Evolutionary conservation across 2,113 vertebrate genomes (phyloP), one percentile per base, ranked within the genome.

Genomic region (Gymnogyps californianus): DNA sequence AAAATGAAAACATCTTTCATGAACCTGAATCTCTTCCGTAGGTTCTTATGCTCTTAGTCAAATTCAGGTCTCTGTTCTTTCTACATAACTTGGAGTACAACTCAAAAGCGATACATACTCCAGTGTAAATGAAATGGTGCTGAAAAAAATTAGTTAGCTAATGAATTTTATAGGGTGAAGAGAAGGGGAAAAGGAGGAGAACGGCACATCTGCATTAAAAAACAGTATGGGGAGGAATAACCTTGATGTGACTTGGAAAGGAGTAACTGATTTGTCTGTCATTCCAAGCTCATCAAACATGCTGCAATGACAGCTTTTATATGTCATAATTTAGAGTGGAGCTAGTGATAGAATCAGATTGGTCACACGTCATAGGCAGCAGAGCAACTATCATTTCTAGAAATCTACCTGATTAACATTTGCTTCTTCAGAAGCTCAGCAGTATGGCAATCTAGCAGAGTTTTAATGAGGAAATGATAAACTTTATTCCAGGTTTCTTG

Each of bases 51-150:
- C 55, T 65, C 3, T 10, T 83, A 22, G 46, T 42, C 65, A 89
- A 62, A 87, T 87, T 83, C 16, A 28, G 6, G 10, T 59, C 21
- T 92, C 15, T 65, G 7, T 77, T 86, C 44, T 85, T 70, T 77
- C 32, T 86, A 0, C 13, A 0, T 77, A 72, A 61, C 16, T 54
- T 86, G 69, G 46, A 83, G 26, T 36, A 67, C 22, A 55, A 44
- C 24, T 89, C 51, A 54, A 54, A 86, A 89, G 21, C 0, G 0
- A 22, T 32, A 28, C 2, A 6, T 57, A 12, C 10, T 91, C 40
- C 34, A 71, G 16, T 22, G 16, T 67, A 47, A 87, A 20, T 58
- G 55, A 62, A 89, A 58, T 0, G 2, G 6, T 75, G 44, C 29
- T 93, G 52, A 44, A 66, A 74, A 59, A 49, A 51, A 25, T 11